A percentile compares a stretch with the other conserved stretches of the same genome.
Evolutionary conservation across 1,140 invertebrate genomes (phyloP).

Genomic region (Hesperophylax magnus): DNA sequence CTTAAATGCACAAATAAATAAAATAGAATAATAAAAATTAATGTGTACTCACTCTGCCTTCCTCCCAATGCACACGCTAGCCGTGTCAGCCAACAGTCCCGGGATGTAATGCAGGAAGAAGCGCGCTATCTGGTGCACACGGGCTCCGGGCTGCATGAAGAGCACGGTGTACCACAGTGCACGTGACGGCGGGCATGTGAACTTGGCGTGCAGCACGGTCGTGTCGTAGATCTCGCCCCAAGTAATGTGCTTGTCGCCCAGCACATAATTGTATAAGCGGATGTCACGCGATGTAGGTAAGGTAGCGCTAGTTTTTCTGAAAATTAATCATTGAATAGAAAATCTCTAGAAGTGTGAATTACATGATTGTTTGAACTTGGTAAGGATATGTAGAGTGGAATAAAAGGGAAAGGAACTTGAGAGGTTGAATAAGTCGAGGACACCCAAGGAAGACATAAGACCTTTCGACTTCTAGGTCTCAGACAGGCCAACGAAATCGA

Average conservation of each 20-base stretch:
- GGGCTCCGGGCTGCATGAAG: slow-evolving; percentile 68
- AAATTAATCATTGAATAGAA: slow-evolving; percentile 1
- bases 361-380: too few species aligned
- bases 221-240: slow-evolving; percentile 65
- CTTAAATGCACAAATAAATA: too few species aligned
- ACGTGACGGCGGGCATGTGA: slow-evolving; percentile 51
- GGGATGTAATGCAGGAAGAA: slow-evolving; percentile 72
- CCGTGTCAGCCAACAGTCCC: slow-evolving; percentile 68
- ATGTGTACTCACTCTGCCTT: too few species aligned
- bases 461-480: too few species aligned
- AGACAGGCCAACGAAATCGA: too few species aligned
- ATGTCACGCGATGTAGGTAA: slow-evolving; percentile 53
- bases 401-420: too few species aligned
- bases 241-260: slow-evolving; percentile 65
- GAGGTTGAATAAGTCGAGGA: too few species aligned
- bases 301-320: not conserved
- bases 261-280: slow-evolving; percentile 68
- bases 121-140: slow-evolving; percentile 66
- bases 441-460: too few species aligned
- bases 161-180: slow-evolving; percentile 74
- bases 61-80: slow-evolving; percentile 64
- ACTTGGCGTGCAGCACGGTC: slow-evolving; percentile 63
- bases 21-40: not conserved
- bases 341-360: too few species aligned
- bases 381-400: too few species aligned